Evolutionary conservation across 1,140 invertebrate species (phyloP).

Genomic region (Leptinotarsa undecemlineata): DNA sequence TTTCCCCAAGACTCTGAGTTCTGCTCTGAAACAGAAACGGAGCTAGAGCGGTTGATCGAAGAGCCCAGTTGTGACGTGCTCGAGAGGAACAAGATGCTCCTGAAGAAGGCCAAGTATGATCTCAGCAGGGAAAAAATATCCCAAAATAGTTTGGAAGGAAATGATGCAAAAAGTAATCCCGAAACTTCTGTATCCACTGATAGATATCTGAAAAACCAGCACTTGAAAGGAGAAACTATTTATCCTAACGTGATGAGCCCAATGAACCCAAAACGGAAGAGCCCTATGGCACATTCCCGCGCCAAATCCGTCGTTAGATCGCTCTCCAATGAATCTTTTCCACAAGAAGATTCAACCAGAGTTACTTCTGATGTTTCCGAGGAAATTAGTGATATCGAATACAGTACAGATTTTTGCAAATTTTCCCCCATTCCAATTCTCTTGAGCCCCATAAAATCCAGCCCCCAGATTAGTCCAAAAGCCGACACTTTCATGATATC

Average conservation of each 20-base stretch:
- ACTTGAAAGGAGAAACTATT: background rate
- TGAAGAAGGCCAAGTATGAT: constrained; percentile 12
- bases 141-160: background rate
- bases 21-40: constrained; percentile 33
- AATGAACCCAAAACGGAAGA: background rate
- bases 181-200: background rate
- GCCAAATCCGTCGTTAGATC: background rate
- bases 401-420: background rate
- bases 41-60: constrained; percentile 31
- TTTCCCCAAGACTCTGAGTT: constrained; percentile 20
- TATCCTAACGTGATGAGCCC: background rate
- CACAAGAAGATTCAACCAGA: background rate
- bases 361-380: background rate
- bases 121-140: background rate
- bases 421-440: background rate
- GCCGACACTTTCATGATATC: no score
- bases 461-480: background rate
- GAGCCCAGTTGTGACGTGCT: constrained; percentile 25
- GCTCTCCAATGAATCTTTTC: background rate
- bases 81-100: constrained; percentile 30
- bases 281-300: background rate
- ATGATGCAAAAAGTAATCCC: background rate
- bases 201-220: background rate
- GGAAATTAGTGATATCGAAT: background rate
- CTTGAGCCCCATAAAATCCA: background rate